Percentiles rank a stretch among this genome's conserved stretches.
Evolutionary conservation across 2,113 vertebrate genomes (phyloP).

Genomic region (Coracopsis vasa): DNA sequence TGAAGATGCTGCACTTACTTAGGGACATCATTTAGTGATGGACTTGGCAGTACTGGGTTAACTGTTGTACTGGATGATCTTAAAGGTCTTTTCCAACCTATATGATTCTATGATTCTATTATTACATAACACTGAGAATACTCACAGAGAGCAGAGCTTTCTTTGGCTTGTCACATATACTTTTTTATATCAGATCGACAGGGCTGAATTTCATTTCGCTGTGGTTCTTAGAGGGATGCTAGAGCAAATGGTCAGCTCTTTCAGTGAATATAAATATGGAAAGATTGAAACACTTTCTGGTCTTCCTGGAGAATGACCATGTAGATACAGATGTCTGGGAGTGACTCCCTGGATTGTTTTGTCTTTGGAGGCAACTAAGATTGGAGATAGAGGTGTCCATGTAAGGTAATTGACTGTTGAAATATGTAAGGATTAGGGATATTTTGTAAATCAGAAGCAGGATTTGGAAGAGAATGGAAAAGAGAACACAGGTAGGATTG

Average conservation of each 20-base stretch:
- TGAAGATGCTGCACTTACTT: background rate
- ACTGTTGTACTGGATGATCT: background rate
- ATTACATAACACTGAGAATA: background rate
- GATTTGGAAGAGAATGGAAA: background rate
- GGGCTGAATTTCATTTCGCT: background rate
- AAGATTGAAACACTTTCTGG: background rate
- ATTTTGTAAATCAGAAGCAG: background rate
- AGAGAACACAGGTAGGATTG: background rate
- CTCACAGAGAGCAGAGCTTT: background rate
- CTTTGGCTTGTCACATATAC: background rate
- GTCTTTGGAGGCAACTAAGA: background rate
- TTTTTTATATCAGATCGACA: background rate
- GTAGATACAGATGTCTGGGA: background rate
- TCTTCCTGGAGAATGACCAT: background rate
- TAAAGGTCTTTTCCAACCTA: background rate
- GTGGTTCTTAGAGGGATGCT: background rate
- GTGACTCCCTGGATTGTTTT: background rate
- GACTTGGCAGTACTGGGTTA: background rate
- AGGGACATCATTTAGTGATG: background rate
- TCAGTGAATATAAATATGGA: background rate
- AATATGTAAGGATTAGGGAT: background rate
- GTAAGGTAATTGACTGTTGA: background rate
- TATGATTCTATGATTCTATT: background rate
- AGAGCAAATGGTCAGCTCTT: background rate
- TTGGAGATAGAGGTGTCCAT: background rate